A percentile compares a stretch with the other conserved stretches of the same genome.
phyloP scores from a whole-genome alignment of 2,888 invertebrate genomes.

The Dusona sp. region DNA sequence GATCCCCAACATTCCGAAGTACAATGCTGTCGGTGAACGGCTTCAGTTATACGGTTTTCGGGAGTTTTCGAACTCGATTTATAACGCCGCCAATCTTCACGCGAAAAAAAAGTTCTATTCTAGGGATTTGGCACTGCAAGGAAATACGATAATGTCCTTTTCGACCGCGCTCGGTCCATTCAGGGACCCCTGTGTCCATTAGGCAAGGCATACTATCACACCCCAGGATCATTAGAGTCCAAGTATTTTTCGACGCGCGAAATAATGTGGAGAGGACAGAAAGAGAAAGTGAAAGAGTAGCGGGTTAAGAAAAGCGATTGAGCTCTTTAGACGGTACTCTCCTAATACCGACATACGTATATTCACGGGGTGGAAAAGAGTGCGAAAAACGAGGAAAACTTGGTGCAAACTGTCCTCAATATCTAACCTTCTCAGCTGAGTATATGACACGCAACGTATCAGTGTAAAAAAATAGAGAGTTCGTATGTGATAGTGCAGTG shows the following conservation, averaged over 20 bases:
- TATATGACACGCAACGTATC: background rate
- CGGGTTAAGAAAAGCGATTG: conserved; percentile 26
- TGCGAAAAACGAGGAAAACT: conserved; percentile 63
- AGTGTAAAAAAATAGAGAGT: background rate
- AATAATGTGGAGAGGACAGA: background rate
- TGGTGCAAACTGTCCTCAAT: conserved; percentile 61
- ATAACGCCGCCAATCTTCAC: background rate
- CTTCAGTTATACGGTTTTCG: background rate
- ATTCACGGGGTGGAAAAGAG: conserved; percentile 31
- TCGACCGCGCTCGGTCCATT: conserved; percentile 8
- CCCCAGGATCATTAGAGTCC: conserved; percentile 50
- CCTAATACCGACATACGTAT: conserved; percentile 1
- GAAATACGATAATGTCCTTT: conserved; percentile 24
- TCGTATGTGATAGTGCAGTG: background rate
- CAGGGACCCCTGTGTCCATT: conserved; percentile 30
- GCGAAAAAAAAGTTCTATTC: conserved; percentile 13
- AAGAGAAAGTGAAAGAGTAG: conserved; percentile 3
- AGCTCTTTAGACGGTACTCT: background rate
- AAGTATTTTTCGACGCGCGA: conserved; percentile 18
- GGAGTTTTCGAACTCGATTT: background rate
- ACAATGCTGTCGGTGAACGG: background rate
- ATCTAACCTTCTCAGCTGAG: conserved; percentile 41
- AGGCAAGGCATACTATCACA: conserved; percentile 28
- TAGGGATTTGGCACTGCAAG: conserved; percentile 1
- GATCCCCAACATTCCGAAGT: background rate